Conservation (phyloP, 2,888 invertebrate genomes). For the Clepsis dumicolana region DNA sequence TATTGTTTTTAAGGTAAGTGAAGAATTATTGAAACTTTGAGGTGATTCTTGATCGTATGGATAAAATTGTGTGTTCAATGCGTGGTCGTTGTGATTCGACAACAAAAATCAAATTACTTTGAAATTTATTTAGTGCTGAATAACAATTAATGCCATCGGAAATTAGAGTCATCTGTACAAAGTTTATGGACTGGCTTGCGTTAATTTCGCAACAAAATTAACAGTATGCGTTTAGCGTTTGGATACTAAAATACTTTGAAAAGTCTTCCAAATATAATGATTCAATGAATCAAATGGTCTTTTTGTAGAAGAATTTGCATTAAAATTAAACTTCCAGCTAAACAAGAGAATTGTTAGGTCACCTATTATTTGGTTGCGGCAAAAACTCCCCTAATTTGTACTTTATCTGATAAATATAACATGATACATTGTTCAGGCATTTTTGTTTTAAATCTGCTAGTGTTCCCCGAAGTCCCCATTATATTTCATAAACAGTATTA, state of each 20-base stretch:
- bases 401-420: constrained; percentile 4
- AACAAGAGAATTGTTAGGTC: neutral
- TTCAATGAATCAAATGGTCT: neutral
- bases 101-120: neutral
- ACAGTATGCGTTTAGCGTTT: no score
- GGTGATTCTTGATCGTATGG: neutral
- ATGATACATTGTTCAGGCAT: constrained; percentile 25
- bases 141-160: neutral
- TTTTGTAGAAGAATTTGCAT: neutral
- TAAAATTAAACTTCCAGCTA: neutral
- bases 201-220: no score
- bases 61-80: neutral
- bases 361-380: constrained; percentile 10
- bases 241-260: neutral
- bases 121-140: neutral
- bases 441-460: constrained; percentile 19
- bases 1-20: constrained; percentile 93
- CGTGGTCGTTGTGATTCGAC: neutral
- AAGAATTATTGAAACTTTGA: neutral
- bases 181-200: no score
- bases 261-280: neutral
- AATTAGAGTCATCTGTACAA: no score
- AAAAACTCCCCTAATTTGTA: constrained; percentile 25
- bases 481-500: constrained; percentile 7
- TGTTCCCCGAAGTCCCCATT: neutral